Evolutionary conservation across 2,797 vertebrate species (phyloP), one percentile per base, ranked within the genome.

Genomic region (Thunnus albacares): DNA sequence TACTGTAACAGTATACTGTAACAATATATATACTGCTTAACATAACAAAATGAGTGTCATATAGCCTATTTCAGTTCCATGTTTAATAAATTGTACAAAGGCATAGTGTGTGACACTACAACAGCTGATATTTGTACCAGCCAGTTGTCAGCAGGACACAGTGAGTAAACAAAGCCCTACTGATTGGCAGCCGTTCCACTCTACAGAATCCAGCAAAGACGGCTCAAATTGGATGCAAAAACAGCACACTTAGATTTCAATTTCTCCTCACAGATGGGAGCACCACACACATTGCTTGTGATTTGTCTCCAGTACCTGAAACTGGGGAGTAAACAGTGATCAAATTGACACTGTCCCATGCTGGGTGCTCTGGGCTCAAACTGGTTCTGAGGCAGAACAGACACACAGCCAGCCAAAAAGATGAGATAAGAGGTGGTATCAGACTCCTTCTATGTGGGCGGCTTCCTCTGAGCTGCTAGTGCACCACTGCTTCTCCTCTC

Each of bases 181-280:
- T 91, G 92, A 93, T 71, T 92, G 92, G 86, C 92, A 91, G 83
- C 70, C 85, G 79, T 91, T 92, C 88, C 87, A 75, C 83, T 84
- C 82, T 51, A 57, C 81, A 89, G 90, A 91, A 90, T 87, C 72
- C 66, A 80, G 80, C 62, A 72, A 84, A 89, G 74, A 82, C 72
- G 58, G 71, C 84, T 80, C 82, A 81, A 90, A 93, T 91, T 92
- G 88, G 84, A 89, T 79, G 86, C 88, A 91, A 82, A 92, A 91
- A 88, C 75, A 69, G 70, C 77, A 68, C 89, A 85, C 89, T 86
- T 80, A 80, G 87, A 90, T 87, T 87, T 93, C 86, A 88, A 70
- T 91, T 85, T 84, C 74, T 71, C 86, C 79, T 80, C 84, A 65
- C 87, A 88, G 82, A 88, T 86, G 85, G 86, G 79, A 84, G 81